Percentiles rank a stretch among this genome's conserved stretches.
phyloP scores from a whole-genome alignment of 2,888 invertebrate species.

The Tachina grossa region DNA sequence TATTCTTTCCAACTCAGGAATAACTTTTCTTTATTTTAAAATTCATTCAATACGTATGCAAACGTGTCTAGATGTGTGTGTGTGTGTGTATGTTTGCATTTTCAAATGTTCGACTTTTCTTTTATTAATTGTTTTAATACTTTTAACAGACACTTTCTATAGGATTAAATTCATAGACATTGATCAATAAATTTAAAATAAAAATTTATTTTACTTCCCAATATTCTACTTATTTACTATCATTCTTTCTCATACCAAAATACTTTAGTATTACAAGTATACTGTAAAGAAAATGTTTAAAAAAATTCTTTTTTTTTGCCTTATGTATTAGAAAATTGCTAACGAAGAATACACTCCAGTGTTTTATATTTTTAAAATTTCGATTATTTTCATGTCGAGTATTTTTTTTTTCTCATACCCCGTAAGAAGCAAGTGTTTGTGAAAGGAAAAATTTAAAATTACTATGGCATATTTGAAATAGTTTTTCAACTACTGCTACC shows the following conservation, averaged over 20 bases:
- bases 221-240: conserved; percentile 22
- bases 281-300: conserved; percentile 21
- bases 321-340: conserved; percentile 9
- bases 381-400: conserved; percentile 7
- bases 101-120: conserved; percentile 30
- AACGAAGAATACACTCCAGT: conserved; percentile 41
- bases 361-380: conserved; percentile 54
- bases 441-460: conserved; percentile 50
- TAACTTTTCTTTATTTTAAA: neutral
- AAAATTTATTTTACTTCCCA: conserved; percentile 40
- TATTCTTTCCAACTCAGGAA: neutral
- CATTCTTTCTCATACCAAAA: neutral
- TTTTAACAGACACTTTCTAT: conserved; percentile 44
- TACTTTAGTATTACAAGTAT: neutral
- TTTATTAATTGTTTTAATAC: conserved; percentile 58
- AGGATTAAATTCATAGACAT: conserved; percentile 57
- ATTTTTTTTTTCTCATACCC: neutral
- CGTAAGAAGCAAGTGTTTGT: neutral
- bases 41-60: neutral
- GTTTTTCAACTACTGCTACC: conserved; percentile 28
- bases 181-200: conserved; percentile 57
- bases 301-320: conserved; percentile 23
- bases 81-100: neutral
- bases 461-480: conserved; percentile 61
- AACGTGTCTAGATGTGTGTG: too few species aligned